Evolutionary conservation across 2,113 vertebrate species (phyloP).

Genomic region (Corynorhinus townsendii): DNA sequence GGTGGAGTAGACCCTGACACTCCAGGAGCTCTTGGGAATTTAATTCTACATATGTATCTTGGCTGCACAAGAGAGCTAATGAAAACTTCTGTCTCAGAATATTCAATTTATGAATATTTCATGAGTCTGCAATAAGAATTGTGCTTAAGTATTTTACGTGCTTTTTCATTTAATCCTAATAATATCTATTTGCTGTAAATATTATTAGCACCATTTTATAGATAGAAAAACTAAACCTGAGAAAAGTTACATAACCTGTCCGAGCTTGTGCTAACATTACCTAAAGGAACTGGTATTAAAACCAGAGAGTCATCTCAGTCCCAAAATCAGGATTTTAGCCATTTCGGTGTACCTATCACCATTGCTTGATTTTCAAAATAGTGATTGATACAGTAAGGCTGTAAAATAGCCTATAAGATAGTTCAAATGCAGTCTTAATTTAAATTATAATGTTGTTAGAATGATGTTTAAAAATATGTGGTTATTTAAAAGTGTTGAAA

Average conservation of each 20-base stretch:
- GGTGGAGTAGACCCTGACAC: background rate
- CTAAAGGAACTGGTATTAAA: background rate
- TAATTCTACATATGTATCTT: background rate
- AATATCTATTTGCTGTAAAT: background rate
- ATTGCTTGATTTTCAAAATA: background rate
- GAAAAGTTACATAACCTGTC: background rate
- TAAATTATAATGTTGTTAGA: background rate
- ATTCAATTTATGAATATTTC: background rate
- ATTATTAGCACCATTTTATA: background rate
- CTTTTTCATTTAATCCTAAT: background rate
- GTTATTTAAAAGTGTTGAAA: background rate
- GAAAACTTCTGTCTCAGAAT: background rate
- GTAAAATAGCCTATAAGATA: background rate
- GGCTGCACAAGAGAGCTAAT: background rate
- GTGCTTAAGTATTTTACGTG: background rate
- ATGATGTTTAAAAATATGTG: background rate
- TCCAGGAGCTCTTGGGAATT: background rate
- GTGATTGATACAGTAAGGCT: background rate
- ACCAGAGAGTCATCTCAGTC: background rate
- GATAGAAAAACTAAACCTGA: background rate
- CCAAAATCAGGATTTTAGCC: background rate
- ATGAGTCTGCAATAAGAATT: background rate
- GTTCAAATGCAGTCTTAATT: background rate
- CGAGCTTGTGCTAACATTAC: background rate
- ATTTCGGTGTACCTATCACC: background rate